A percentile compares a stretch with the other conserved stretches of the same genome.
Evolutionary conservation across 1,140 invertebrate genomes (phyloP).

Genomic region (Dinoponera quadriceps): DNA sequence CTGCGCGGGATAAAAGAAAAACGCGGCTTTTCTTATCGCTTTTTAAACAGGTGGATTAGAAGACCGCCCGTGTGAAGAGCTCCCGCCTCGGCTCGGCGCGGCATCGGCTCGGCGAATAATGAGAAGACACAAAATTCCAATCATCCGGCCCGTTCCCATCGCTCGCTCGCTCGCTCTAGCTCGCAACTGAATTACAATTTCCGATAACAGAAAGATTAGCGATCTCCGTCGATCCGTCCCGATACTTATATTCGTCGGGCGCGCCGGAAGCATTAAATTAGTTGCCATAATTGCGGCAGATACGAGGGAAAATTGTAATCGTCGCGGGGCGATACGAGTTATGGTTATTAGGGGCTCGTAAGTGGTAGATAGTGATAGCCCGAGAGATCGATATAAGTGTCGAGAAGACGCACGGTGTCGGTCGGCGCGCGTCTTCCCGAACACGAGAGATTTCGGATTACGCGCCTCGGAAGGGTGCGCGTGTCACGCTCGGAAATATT

Average conservation of each 20-base stretch:
- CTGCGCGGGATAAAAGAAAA: background rate
- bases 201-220: slow-evolving; percentile 59
- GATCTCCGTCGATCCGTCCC: slow-evolving; percentile 53
- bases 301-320: slow-evolving; percentile 56
- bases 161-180: background rate
- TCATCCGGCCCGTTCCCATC: slow-evolving; percentile 7
- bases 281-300: slow-evolving; percentile 59
- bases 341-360: slow-evolving; percentile 37
- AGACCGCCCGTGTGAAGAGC: slow-evolving; percentile 18
- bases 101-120: slow-evolving; percentile 3
- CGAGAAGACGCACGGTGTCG: slow-evolving; percentile 11
- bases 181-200: slow-evolving; percentile 58
- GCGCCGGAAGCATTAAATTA: slow-evolving; percentile 62
- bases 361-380: slow-evolving; percentile 34
- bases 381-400: slow-evolving; percentile 32
- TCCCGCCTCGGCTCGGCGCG: background rate
- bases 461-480: background rate
- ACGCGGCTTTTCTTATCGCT: slow-evolving; percentile 6
- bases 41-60: slow-evolving; percentile 11
- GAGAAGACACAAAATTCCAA: slow-evolving; percentile 35
- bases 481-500: background rate
- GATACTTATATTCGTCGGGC: slow-evolving; percentile 53
- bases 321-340: slow-evolving; percentile 31
- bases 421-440: background rate
- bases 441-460: background rate